Base-by-base conservation (phyloP, 2,888 invertebrate genomes). In the Amphiduros pacificus region DNA sequence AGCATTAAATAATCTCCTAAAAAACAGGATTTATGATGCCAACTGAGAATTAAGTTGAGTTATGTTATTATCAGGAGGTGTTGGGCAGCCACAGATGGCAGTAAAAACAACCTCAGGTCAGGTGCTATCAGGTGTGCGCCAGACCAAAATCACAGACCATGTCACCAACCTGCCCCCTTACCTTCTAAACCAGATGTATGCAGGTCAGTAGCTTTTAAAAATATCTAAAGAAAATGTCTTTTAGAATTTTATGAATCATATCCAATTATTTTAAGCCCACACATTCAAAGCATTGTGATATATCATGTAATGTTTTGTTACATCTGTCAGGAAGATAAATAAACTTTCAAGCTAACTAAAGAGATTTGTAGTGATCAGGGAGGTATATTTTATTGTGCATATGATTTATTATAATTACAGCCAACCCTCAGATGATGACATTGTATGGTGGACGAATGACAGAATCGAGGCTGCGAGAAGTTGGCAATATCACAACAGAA, bases 371-470 rank as follows among this genome's bases (percentile, higher is more conserved):
- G n/a, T n/a, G n/a, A n/a, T n/a, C n/a, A n/a, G n/a, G n/a, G n/a
- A n/a, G n/a, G 11, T 36, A 11, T 9, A 36, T 11, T 17, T 36
- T 36, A 36, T 11, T 11, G 9, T 36, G 36, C 9, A 36, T 11
- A 11, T 36, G 9, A 11, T 36, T 36, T 36, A 17, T 36, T 36
- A 36, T 36, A 17, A 9, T 29, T n/a, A 5, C 29, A 64, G 64
- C 41, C 14, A 59, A 59, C 41, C 66, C 63, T 4, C 64, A 64
- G 54, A 29, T 41, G 53, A 26, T 24, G 6, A 40, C 48, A 6
- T 41, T 70, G 57, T 70, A 70, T 29, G 79, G 79, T 20, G 80
- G 80, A n/a, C 69, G 79, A 17, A 80, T 80, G 80, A 79, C 78
- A 11, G 74, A 72, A 9, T 71, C 72, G 17, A 55, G 78, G 54